phyloP scores from a whole-genome alignment of 1,140 invertebrate species.

The Neoseiulus cucumeris region DNA sequence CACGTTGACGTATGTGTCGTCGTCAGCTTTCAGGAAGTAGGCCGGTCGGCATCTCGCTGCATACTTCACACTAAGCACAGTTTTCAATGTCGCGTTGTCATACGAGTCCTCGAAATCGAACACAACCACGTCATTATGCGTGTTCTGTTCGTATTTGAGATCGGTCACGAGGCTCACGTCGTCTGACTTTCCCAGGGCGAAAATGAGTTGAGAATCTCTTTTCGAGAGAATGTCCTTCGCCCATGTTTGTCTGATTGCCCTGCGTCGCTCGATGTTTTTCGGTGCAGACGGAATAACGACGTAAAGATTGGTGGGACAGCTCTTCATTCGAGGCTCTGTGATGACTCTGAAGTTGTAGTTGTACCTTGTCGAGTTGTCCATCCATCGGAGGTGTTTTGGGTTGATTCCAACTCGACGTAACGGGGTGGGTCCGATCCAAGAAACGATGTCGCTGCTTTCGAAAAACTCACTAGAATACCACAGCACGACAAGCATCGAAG shows the following conservation, averaged over 20 bases:
- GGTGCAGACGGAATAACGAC: background rate
- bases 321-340: no score
- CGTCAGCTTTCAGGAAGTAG: conserved; percentile 1
- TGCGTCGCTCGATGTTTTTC: background rate
- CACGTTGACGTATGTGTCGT: background rate
- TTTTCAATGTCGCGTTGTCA: background rate
- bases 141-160: background rate
- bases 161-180: background rate
- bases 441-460: background rate
- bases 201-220: background rate
- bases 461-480: no score
- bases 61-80: background rate
- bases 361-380: background rate
- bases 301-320: background rate
- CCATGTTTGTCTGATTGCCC: background rate
- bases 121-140: background rate
- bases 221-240: background rate
- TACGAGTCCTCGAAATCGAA: conserved; percentile 6
- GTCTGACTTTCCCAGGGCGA: background rate
- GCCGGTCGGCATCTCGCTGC: background rate
- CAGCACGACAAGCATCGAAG: no score
- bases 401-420: background rate
- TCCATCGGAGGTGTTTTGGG: background rate
- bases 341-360: background rate
- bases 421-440: background rate